Percentiles rank a stretch among this genome's conserved stretches.
Evolutionary conservation across 64 coral and sea anemone species (phyloP).

Genomic region (Trachythela sp.): DNA sequence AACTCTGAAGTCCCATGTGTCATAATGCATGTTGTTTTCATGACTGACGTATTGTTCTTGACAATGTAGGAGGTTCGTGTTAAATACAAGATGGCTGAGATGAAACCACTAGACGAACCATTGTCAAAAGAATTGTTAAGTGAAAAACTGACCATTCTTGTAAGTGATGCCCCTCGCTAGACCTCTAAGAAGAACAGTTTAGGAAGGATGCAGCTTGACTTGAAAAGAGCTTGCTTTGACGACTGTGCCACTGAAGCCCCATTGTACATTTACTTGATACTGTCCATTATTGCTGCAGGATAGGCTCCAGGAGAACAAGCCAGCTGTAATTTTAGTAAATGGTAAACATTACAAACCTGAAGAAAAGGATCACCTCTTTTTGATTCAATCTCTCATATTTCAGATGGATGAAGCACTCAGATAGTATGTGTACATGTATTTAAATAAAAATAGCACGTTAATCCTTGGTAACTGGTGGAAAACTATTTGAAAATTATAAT

Average conservation of each 20-base stretch:
- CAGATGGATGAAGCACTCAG: background rate
- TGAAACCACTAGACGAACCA: constrained; percentile 2
- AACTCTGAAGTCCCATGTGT: too few relatives aligned
- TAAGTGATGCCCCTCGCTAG: background rate
- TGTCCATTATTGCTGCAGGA: background rate
- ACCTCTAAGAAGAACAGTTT: too few relatives aligned
- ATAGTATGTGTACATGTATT: background rate
- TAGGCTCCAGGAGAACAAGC: background rate
- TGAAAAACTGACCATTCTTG: constrained; percentile 12
- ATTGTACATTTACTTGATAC: background rate
- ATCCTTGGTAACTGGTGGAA: too few relatives aligned
- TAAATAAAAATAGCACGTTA: too few relatives aligned
- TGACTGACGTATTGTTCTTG: too few relatives aligned
- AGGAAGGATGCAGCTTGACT: too few relatives aligned
- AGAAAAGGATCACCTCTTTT: background rate
- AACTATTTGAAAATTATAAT: too few relatives aligned
- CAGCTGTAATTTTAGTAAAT: background rate
- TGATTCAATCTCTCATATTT: constrained; percentile 6
- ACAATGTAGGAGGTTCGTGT: background rate
- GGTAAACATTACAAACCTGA: constrained; percentile 1
- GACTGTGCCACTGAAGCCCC: background rate
- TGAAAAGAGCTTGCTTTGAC: background rate
- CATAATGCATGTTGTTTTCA: too few relatives aligned
- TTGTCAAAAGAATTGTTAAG: background rate
- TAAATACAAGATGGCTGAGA: background rate